Base-by-base conservation (phyloP, 2,113 vertebrate species). In the Salvelinus namaycush region DNA sequence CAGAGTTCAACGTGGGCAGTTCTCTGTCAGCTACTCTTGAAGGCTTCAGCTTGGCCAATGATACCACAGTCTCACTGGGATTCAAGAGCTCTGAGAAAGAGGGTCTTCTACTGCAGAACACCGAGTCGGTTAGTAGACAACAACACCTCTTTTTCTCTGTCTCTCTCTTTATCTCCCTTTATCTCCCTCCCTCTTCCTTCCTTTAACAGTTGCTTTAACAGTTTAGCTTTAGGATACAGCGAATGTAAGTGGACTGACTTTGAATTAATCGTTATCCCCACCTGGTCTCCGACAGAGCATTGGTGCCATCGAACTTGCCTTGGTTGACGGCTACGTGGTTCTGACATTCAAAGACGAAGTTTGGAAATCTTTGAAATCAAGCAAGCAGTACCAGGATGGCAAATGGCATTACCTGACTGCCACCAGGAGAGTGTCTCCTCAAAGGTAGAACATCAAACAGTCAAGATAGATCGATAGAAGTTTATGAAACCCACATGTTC, bases 331-430 rank as follows among this genome's bases (percentile, higher is more conserved):
- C 65, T 70, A 91, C 65, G 87, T 96, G 83, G 70, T 78, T 8
- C 27, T 95, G 70, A 86, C 27, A 16, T 91, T 90, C 77, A 89
- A 89, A 26, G 76, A 84, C 71, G 76, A 87, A 60, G 73, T 22
- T n/a, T 89, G 92, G 82, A 94, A 79, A 75, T 94, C 97, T 20
- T 89, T 92, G 83, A 94, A 79, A 76, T 94, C 97, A 57, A 88
- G 82, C 12, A 91, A 92, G 68, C 93, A 90, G 0, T 99, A 96
- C 2, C 77, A 90, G 24, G 96, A 97, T 80, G 96, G 94, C 18
- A 77, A 90, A 68, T 91, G 95, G 89, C 97, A 99, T 86, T 96
- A 97, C 18, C 86, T 98, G 72, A 96, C 51, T 54, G 51, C 95
- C 34, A 82, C 93, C 14, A 88, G 74, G 59, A 95, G 64, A 22